Conservation (phyloP, 2,888 invertebrate genomes). For the Spisula solida region DNA sequence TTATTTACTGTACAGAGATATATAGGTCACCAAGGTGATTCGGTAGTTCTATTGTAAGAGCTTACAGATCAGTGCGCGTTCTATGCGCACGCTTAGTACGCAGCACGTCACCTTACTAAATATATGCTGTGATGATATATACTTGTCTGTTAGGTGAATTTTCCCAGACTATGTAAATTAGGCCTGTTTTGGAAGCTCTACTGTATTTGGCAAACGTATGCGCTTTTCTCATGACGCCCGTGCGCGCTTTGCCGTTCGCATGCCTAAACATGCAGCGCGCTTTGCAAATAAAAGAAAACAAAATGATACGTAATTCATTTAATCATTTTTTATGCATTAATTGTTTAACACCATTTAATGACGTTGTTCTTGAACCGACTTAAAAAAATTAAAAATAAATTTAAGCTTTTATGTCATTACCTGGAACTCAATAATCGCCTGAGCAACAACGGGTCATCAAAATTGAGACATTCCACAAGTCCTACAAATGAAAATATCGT, state of each 20-base stretch:
- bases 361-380: too few relatives aligned
- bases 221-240: not conserved
- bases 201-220: constrained; percentile 5
- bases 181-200: not conserved
- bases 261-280: constrained; percentile 18
- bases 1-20: constrained; percentile 15
- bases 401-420: too few relatives aligned
- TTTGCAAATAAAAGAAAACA: too few relatives aligned
- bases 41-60: not conserved
- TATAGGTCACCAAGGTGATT: constrained; percentile 34
- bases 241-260: not conserved
- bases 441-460: too few relatives aligned
- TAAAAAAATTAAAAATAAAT: too few relatives aligned
- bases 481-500: too few relatives aligned
- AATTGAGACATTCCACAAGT: too few relatives aligned
- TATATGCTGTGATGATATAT: constrained; percentile 15
- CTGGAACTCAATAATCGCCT: too few relatives aligned
- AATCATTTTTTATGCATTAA: too few relatives aligned
- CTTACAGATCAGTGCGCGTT: constrained; percentile 18
- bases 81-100: constrained; percentile 26
- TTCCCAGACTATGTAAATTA: constrained; percentile 25
- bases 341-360: too few relatives aligned
- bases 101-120: constrained; percentile 30
- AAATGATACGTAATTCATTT: too few relatives aligned
- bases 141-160: constrained; percentile 2